A percentile compares a stretch with the other conserved stretches of the same genome.
These are phyloP conservation scores for Hippolais icterina DNA, from an alignment of 2,113 vertebrate genomes.

Conservation along the genomic window DNA sequence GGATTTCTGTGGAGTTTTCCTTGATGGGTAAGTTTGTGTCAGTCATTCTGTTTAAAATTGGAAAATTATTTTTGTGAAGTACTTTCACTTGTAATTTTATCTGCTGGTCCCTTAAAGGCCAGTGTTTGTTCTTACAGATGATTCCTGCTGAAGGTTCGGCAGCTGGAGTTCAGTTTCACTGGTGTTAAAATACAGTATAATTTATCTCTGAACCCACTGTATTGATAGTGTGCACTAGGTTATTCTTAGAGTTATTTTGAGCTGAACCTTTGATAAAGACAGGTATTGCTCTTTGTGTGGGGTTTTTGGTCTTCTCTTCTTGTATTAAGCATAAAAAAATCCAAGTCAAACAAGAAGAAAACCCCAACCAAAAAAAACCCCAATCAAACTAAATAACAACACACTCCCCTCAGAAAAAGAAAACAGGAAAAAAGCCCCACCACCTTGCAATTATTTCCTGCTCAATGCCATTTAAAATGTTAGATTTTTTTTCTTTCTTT, in stretches of 20 bases:
- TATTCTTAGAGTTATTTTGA: background rate
- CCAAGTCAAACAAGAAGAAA: background rate
- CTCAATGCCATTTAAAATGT: background rate
- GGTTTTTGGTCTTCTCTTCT: background rate
- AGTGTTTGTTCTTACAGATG: background rate
- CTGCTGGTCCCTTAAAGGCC: background rate
- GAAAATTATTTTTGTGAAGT: background rate
- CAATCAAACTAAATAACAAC: background rate
- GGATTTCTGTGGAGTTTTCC: background rate
- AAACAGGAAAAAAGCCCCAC: rapidly evolving
- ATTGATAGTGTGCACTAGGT: background rate
- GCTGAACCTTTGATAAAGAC: background rate
- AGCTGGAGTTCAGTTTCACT: background rate
- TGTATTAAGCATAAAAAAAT: background rate
- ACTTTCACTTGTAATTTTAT: background rate
- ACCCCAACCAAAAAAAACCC: rapidly evolving
- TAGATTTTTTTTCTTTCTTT: background rate
- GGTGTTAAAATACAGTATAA: background rate
- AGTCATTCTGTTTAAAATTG: background rate
- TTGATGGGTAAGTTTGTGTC: background rate
- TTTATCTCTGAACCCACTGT: background rate
- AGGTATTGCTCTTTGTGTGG: background rate
- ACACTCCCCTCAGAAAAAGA: rapidly evolving
- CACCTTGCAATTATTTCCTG: background rate
- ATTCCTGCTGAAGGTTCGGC: background rate